Conservation (phyloP, 2,888 invertebrate genomes). For the Agonopterix heracliana region DNA sequence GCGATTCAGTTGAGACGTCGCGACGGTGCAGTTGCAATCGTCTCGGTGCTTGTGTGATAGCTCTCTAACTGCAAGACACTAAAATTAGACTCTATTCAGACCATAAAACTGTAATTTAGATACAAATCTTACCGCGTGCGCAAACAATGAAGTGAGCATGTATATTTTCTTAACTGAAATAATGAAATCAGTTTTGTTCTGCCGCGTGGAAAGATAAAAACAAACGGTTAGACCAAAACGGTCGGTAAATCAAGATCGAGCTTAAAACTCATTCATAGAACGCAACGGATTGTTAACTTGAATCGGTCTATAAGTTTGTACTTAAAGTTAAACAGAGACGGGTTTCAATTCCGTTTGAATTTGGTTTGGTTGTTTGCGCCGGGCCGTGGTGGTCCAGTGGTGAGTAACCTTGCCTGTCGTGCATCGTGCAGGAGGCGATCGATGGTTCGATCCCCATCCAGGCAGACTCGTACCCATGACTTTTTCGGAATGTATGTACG, state of each 20-base stretch:
- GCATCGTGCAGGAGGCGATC: no score
- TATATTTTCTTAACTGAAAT: constrained; percentile 25
- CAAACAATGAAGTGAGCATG: constrained; percentile 14
- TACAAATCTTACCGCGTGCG: constrained; percentile 3
- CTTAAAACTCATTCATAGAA: constrained; percentile 16
- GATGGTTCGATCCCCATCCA: no score
- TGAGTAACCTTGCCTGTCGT: no score
- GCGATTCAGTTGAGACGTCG: no score
- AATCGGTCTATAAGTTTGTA: constrained; percentile 16
- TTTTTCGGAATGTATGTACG: no score
- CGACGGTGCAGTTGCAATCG: no score
- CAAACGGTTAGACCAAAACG: constrained; percentile 20
- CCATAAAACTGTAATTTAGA: neutral
- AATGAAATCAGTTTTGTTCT: constrained; percentile 20
- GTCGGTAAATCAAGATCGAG: constrained; percentile 24
- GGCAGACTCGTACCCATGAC: no score
- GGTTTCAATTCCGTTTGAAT: neutral
- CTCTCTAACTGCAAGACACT: no score
- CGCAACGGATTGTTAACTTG: constrained; percentile 27
- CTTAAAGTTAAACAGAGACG: constrained; percentile 15
- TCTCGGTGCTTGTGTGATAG: no score
- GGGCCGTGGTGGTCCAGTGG: no score
- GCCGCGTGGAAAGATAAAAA: constrained; percentile 26
- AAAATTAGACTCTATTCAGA: no score
- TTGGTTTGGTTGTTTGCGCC: no score